Conservation (phyloP, 2,888 invertebrate species). For the Tiliacea citrago region DNA sequence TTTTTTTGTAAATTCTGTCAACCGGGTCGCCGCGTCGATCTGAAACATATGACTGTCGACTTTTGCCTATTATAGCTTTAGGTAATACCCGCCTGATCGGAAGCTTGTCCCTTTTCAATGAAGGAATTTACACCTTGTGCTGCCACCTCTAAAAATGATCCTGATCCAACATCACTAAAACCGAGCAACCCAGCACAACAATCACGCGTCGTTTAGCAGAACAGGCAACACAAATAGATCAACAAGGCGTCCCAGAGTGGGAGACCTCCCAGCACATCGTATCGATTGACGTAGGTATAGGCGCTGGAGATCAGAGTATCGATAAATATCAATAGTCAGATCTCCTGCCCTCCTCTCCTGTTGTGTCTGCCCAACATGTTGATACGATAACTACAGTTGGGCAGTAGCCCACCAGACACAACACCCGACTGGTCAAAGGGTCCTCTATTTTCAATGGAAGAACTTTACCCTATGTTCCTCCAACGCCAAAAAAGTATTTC, state of each 20-base stretch:
- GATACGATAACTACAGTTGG: not conserved
- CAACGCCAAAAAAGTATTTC: not conserved
- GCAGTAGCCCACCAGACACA: not conserved
- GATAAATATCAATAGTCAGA: not conserved
- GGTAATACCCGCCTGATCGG: not conserved
- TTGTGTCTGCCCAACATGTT: not conserved
- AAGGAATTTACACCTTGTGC: not conserved
- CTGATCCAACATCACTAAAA: not conserved
- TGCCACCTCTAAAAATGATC: not conserved
- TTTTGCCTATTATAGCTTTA: no score
- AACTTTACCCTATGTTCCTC: not conserved
- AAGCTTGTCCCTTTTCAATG: not conserved
- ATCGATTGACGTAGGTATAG: constrained; percentile 64
- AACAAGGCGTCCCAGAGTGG: constrained; percentile 32
- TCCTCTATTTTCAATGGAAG: not conserved
- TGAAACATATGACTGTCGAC: no score
- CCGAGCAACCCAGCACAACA: not conserved
- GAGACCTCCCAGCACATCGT: constrained; percentile 25
- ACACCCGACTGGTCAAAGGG: not conserved
- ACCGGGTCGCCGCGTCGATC: no score
- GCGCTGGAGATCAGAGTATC: not conserved
- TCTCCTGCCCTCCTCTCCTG: not conserved
- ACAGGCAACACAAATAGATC: constrained; percentile 37
- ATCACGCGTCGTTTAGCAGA: constrained; percentile 23
- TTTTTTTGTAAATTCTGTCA: not conserved